Evolutionary conservation across 2,113 vertebrate species (phyloP).

Genomic region (Sprattus sprattus): DNA sequence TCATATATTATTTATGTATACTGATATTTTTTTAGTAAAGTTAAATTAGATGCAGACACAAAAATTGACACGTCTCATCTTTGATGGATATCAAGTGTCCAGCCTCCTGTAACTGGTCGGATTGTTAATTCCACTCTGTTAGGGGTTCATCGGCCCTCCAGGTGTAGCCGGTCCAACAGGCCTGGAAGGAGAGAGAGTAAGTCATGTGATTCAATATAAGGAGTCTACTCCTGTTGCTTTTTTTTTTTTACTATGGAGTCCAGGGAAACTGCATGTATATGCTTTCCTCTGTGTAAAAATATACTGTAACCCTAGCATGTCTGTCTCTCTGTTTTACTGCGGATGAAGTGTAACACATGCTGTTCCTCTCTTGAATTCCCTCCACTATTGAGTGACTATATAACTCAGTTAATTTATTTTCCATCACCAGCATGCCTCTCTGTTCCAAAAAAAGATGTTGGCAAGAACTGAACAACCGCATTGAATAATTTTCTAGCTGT

Average conservation of each 20-base stretch:
- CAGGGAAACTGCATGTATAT: background rate
- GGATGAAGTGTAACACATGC: background rate
- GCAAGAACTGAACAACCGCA: background rate
- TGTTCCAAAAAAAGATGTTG: background rate
- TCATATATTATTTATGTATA: no score
- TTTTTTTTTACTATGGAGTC: background rate
- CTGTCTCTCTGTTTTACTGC: background rate
- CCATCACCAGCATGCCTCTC: background rate
- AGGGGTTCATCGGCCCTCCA: constrained; percentile 96
- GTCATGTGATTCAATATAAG: constrained; percentile 48
- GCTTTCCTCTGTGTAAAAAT: background rate
- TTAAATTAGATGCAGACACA: no score
- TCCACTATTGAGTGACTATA: background rate
- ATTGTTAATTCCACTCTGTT: constrained; percentile 36
- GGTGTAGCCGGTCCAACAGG: constrained; percentile 84
- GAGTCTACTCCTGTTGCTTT: background rate
- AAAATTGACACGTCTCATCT: no score
- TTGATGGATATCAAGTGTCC: background rate
- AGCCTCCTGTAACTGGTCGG: background rate
- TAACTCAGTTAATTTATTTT: background rate
- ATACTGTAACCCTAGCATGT: background rate
- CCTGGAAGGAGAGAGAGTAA: constrained; percentile 88
- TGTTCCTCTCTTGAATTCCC: background rate
- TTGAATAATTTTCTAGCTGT: background rate
- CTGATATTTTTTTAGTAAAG: no score